Evolutionary conservation across 2,113 vertebrate genomes (phyloP).

Genomic region (Nanorana parkeri): DNA sequence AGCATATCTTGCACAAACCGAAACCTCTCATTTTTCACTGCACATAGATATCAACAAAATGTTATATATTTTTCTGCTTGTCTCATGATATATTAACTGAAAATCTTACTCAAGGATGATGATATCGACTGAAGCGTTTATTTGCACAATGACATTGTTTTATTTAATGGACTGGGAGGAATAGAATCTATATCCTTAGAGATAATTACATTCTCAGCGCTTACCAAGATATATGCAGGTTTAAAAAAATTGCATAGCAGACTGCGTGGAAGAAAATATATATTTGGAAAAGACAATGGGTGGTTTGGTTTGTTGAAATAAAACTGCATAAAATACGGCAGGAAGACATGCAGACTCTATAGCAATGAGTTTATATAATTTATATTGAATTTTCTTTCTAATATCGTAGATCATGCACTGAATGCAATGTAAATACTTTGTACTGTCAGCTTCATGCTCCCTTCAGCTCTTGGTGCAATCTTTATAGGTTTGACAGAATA

Average conservation of each 20-base stretch:
- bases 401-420: constrained; percentile 32
- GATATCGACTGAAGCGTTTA: constrained; percentile 46
- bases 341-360: constrained; percentile 24
- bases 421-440: constrained; percentile 45
- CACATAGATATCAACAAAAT: neutral
- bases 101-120: neutral
- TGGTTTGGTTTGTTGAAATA: constrained; percentile 27
- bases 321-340: constrained; percentile 11
- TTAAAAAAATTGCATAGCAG: constrained; percentile 26
- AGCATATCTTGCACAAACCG: neutral
- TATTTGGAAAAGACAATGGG: constrained; percentile 26
- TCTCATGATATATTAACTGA: constrained; percentile 17
- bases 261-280: constrained; percentile 6
- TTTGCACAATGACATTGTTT: constrained; percentile 33
- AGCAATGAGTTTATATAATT: constrained; percentile 28
- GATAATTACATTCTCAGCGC: constrained; percentile 47
- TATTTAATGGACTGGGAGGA: constrained; percentile 4
- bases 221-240: constrained; percentile 35
- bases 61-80: neutral
- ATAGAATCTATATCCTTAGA: constrained; percentile 26
- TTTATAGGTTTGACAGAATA: constrained; percentile 23
- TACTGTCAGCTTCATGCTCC: constrained; percentile 21
- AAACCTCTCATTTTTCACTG: constrained; percentile 8
- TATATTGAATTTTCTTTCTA: constrained; percentile 17
- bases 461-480: constrained; percentile 35